Evolutionary conservation across 2,797 vertebrate species (phyloP), one percentile per base, ranked within the genome.

Genomic region (Enteromius unitaeniatus): DNA sequence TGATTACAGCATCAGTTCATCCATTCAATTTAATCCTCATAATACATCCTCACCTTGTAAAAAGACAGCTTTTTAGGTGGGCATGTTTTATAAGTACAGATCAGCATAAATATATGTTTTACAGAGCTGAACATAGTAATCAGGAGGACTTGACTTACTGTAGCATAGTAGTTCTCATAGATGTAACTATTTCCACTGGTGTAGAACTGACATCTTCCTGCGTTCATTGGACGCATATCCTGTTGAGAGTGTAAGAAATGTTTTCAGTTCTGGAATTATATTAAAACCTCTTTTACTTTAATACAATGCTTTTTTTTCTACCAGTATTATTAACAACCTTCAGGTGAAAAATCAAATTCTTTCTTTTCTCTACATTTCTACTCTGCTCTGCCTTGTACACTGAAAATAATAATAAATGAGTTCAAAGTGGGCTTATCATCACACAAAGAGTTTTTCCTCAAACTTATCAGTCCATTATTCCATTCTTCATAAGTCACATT

Each of bases 161-260:
- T 85, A 42, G 91, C 87, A 65, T 92, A 93, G 89, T 91, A 92
- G 65, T 92, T 93, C 83, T 95, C 94, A 81, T 94, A 95, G 82
- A 95, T 79, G 88, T 92, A 95, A 83, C 91, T 81, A 75, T 70
- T 81, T 73, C 95, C 93, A 40, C 93, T 93, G 91, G 90, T 93
- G 90, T 94, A 95, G 26, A 92, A 93, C 87, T 95, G 94, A 37
- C 94, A 95, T 74, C 93, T 86, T n/a, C 90, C 92, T 21, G 92
- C 93, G 73, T 79, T 92, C 84, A 95, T 86, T 21, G 95, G 94
- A 75, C 93, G 92, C 84, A 93, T 88, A 78, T 95, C 95, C 95
- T 95, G 87, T 17, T 26, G 79, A 69, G 65, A 58, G 10, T 19
- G 45, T 7, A 47, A 67, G 26, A 65, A 21, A 69, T 53, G 9